Conservation (phyloP, 2,888 invertebrate genomes). For the Schrankia costaestrigalis region DNA sequence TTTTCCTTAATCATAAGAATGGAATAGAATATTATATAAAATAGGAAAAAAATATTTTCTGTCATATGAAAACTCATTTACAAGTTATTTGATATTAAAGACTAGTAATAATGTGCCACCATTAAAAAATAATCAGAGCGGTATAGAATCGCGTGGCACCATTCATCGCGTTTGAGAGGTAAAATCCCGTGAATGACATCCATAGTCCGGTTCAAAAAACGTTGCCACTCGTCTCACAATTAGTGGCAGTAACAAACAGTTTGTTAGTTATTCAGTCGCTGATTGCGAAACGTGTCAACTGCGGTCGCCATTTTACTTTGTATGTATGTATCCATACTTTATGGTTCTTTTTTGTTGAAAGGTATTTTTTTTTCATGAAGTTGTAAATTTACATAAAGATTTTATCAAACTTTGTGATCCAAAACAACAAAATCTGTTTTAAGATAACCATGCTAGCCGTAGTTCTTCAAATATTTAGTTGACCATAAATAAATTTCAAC, state of each 20-base stretch:
- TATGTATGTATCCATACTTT: constrained; percentile 18
- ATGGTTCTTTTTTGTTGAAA: constrained; percentile 11
- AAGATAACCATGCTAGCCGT: too few relatives aligned
- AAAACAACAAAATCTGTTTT: too few relatives aligned
- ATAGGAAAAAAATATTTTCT: background rate
- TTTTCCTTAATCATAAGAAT: background rate
- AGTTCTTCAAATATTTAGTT: too few relatives aligned
- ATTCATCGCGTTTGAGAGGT: too few relatives aligned
- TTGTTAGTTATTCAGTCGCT: constrained; percentile 10
- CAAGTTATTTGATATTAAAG: too few relatives aligned
- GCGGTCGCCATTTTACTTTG: constrained; percentile 16
- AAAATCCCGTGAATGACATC: background rate
- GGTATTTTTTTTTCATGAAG: too few relatives aligned
- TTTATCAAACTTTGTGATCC: too few relatives aligned
- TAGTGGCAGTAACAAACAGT: constrained; percentile 21
- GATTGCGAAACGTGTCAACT: constrained; percentile 26
- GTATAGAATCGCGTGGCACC: too few relatives aligned
- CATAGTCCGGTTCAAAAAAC: constrained; percentile 11
- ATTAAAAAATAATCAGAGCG: too few relatives aligned
- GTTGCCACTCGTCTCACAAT: constrained; percentile 14
- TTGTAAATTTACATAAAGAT: too few relatives aligned
- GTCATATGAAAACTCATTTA: background rate
- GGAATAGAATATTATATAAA: background rate
- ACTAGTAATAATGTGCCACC: too few relatives aligned
- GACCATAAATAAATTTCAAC: too few relatives aligned